Conservation (phyloP, 1,140 invertebrate genomes). For the Tetragnatha versicolor region DNA sequence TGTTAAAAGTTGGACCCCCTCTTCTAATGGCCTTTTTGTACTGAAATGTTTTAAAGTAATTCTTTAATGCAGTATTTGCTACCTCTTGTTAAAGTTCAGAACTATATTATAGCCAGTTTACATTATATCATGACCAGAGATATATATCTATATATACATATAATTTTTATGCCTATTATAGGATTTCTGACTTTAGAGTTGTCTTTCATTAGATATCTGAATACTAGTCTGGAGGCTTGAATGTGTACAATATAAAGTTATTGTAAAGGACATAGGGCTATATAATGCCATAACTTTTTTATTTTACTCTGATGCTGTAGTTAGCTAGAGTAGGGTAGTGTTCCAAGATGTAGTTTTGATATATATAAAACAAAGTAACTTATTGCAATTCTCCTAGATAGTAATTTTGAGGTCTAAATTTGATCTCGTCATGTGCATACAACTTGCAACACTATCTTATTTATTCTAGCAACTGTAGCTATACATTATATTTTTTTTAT, state of each 20-base stretch:
- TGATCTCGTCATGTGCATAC: conserved; percentile 28
- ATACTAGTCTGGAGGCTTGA: conserved; percentile 52
- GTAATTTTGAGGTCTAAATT: conserved; percentile 20
- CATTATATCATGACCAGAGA: conserved; percentile 54
- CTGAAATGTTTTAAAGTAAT: conserved; percentile 53
- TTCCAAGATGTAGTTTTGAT: conserved; percentile 49
- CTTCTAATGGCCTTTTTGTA: conserved; percentile 43
- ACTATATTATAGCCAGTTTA: conserved; percentile 56
- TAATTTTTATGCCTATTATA: conserved; percentile 56
- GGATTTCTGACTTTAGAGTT: conserved; percentile 44
- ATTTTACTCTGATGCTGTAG: conserved; percentile 48
- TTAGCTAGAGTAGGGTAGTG: conserved; percentile 55
- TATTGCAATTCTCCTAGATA: conserved; percentile 8
- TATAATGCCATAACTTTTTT: conserved; percentile 36
- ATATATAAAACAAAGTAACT: conserved; percentile 5
- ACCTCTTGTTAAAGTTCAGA: conserved; percentile 55
- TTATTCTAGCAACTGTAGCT: conserved; percentile 54
- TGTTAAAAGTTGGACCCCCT: conserved; percentile 33
- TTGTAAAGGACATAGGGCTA: conserved; percentile 23
- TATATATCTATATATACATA: conserved; percentile 52
- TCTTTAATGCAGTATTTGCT: conserved; percentile 54
- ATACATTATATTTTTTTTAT: conserved; percentile 49
- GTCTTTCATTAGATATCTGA: conserved; percentile 54
- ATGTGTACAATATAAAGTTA: conserved; percentile 43
- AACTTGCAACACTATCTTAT: conserved; percentile 55